Base-by-base conservation (phyloP, 2,888 invertebrate species). In the Acleris cristana region DNA sequence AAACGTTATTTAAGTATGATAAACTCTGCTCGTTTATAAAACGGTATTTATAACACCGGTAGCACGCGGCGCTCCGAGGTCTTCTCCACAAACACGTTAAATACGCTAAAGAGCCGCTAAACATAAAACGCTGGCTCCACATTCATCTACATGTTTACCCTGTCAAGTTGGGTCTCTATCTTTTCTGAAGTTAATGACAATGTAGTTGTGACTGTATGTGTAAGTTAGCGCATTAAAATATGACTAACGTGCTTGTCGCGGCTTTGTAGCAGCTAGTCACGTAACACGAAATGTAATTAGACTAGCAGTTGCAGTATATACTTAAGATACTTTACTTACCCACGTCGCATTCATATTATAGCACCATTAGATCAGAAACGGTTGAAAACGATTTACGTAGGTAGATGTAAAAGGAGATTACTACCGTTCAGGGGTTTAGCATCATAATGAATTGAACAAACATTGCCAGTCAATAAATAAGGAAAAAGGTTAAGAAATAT, bases 21-120 rank as follows among this genome's bases (percentile, higher is more conserved):
- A 84, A 86, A 87, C 85, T 45, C 85, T 84, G 83, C 77, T 82
- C 80, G 83, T 85, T 84, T 81, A 83, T 80, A 79, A 80, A 78
- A 80, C 79, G 75, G 73, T 77, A 79, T 80, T 79, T 79, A 80
- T 81, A 80, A 79, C 76, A 72, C 75, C 55, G 51, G 70, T 74
- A 75, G 72, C 73, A 65, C 71, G 66, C 56, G 71, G 71, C 70
- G 70, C 71, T 58, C 69, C 69, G 72, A 64, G 60, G 73, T 69
- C 71, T 72, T 72, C 69, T 70, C 77, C 74, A 66, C 65, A 69
- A 64, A 66, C 62, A 61, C 49, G 59, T 70, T 30, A 68, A 65
- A 63, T 63, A 60, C 59, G 59, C 65, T 64, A 70, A 70, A 63
- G 67, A 67, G 63, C 58, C 63, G 58, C 67, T 67, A 67, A 67